Evolutionary conservation across 2,113 vertebrate genomes (phyloP).

Genomic region (Petromus typicus): DNA sequence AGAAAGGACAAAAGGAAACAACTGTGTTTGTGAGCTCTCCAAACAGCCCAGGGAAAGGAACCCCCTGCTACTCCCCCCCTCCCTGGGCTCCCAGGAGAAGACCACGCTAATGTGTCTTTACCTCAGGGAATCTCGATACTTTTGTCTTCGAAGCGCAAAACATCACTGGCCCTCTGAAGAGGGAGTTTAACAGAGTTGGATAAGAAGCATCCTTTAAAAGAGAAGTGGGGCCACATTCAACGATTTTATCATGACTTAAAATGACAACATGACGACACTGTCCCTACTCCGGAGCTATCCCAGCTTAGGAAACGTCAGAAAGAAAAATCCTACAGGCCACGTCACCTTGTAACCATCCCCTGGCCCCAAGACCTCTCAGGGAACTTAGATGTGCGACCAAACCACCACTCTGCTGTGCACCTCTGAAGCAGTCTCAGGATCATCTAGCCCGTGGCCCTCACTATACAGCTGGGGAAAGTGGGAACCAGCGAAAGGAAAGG

Average conservation of each 20-base stretch:
- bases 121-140: not conserved
- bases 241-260: not conserved
- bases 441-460: accelerated
- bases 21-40: slow-evolving; percentile 54
- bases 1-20: slow-evolving; percentile 77
- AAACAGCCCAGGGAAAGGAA: slow-evolving; percentile 30
- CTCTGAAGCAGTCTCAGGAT: accelerated
- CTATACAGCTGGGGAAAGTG: not conserved
- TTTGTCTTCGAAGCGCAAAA: not conserved
- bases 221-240: not conserved
- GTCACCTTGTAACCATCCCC: not conserved
- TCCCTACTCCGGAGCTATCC: not conserved
- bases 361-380: not conserved
- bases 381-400: not conserved
- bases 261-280: not conserved
- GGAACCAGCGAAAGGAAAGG: not conserved
- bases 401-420: accelerated
- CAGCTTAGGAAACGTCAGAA: not conserved
- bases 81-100: not conserved
- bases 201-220: not conserved
- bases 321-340: not conserved
- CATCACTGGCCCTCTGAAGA: not conserved
- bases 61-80: not conserved
- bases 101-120: not conserved
- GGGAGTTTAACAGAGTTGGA: not conserved